Base-by-base conservation (phyloP, 1,140 invertebrate species). In the Archivesica marissinica region DNA sequence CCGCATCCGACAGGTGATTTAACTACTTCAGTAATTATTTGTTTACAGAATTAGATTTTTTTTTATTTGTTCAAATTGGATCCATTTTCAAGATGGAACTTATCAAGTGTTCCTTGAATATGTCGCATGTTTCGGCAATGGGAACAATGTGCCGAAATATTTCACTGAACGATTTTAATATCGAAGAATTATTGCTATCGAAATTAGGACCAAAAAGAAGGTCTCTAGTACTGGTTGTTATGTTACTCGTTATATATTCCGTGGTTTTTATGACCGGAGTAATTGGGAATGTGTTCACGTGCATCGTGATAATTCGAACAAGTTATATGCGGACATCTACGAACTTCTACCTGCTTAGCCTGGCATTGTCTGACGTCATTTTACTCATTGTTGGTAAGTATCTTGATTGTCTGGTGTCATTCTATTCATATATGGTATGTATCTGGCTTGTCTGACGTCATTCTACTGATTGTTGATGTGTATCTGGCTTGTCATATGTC, bases 311-410 rank as follows among this genome's bases (percentile, higher is more conserved):
- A 70, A 95, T 96, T 28, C 95, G 96, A 87, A 99, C 99, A 93
- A 97, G 97, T 91, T 97, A 96, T 23, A 97, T 99, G 97, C 94
- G 95, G 88, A 95, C 95, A 4, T 93, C 95, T 17, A 96, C 95
- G 25, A 99, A 99, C 93, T 99, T 97, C 90, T 99, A 99, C 92
- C 95, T 99, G 47, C 98, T 98, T 93, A 97, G 96, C 91, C 95
- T 99, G 89, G 98, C 98, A 4, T 95, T 99, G 52, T 98, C 98
- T 0, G 99, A 99, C 93, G 95, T 99, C 25, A 93, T 99, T 11
- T 95, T 99, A 0, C 95, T 99, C 0, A 78, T 95, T 6, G 86
- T 95, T 30, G 92, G 92, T 82, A 86, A 95, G 95, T 90, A 59
- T 25, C 38, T 3, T 75, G 20, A 68, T 54, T 15, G 56, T 41